Conservation (phyloP, 2,113 vertebrate species). For the Cavia porcellus region DNA sequence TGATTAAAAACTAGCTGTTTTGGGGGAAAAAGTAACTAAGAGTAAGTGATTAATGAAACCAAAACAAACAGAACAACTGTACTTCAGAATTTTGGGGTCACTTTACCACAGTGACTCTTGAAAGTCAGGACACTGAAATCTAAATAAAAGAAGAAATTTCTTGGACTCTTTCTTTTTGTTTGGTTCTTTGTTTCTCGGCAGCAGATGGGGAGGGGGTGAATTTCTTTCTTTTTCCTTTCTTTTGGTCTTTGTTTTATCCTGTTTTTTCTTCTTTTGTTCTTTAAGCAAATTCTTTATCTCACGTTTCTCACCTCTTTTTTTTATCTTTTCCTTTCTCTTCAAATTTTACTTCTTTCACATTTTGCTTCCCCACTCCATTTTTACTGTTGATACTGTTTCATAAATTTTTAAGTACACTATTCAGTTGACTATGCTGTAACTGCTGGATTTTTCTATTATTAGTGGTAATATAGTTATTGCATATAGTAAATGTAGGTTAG, state of each 20-base stretch:
- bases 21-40: background rate
- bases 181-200: background rate
- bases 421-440: background rate
- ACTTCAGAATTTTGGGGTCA: background rate
- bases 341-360: background rate
- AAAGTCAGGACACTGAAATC: background rate
- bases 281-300: background rate
- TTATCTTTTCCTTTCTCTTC: background rate
- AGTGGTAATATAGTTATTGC: background rate
- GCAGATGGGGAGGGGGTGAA: background rate
- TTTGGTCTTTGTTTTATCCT: background rate
- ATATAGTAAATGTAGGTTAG: background rate
- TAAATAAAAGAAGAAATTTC: background rate
- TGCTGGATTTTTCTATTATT: background rate
- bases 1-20: background rate
- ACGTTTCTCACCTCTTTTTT: background rate
- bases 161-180: background rate
- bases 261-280: background rate
- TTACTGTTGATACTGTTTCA: background rate
- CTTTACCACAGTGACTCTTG: background rate
- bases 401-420: background rate
- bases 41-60: background rate
- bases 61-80: background rate
- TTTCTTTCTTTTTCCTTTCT: background rate
- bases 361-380: background rate